Evolutionary conservation across 2,797 vertebrate genomes (phyloP).

Genomic region (Sebastes baramenuke): DNA sequence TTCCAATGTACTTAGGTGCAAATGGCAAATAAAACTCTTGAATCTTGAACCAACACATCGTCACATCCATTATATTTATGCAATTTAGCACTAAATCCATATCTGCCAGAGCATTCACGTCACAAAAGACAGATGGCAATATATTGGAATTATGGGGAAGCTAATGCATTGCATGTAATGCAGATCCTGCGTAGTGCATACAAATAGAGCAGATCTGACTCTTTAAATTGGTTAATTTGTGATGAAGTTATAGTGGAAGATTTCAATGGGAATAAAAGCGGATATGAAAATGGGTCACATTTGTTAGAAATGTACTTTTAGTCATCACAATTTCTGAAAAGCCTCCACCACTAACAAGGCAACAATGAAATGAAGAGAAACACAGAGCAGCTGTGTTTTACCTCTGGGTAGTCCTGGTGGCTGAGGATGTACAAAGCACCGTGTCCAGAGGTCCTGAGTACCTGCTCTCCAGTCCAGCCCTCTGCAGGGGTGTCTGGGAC

Average conservation of each 20-base stretch:
- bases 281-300: no score
- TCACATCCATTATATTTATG: neutral
- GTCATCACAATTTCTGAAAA: no score
- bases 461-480: constrained; percentile 73
- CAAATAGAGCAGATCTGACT: no score
- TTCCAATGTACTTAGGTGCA: no score
- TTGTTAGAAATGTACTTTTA: neutral
- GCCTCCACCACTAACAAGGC: no score
- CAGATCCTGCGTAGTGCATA: no score
- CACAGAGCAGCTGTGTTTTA: neutral
- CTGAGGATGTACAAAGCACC: constrained; percentile 68
- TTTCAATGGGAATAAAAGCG: no score
- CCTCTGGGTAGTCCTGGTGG: constrained; percentile 57
- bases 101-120: neutral
- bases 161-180: neutral
- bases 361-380: neutral
- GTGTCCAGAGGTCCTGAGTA: constrained; percentile 56
- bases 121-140: neutral
- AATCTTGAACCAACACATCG: neutral
- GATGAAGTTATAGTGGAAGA: neutral
- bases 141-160: neutral
- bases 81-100: neutral
- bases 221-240: neutral
- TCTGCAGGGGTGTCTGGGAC: constrained; percentile 61
- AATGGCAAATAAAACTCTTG: no score